phyloP scores from a whole-genome alignment of 2,113 vertebrate genomes.

The Sarotherodon lohbergeri region DNA sequence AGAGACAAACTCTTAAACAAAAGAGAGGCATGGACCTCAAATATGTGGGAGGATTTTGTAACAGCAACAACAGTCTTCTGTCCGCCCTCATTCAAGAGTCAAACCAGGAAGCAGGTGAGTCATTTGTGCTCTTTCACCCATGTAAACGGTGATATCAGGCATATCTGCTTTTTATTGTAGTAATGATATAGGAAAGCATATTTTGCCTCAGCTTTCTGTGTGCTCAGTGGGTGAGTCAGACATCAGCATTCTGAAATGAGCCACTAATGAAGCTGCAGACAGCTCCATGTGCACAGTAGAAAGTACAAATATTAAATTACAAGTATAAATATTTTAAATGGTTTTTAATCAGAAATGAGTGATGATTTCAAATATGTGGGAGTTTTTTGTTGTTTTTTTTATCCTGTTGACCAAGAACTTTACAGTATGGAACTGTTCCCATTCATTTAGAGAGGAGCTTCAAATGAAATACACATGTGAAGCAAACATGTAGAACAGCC shows the following conservation, averaged over 20 bases:
- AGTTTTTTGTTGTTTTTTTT: background rate
- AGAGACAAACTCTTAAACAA: fast-evolving
- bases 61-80: background rate
- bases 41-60: background rate
- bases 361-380: fast-evolving
- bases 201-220: background rate
- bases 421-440: fast-evolving
- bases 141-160: background rate
- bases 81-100: background rate
- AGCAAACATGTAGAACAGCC: background rate
- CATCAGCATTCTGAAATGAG: background rate
- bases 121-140: background rate
- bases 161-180: background rate
- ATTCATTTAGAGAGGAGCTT: background rate
- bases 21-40: background rate
- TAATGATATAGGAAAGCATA: background rate
- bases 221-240: background rate
- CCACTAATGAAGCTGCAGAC: background rate
- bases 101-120: background rate
- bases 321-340: background rate
- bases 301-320: background rate
- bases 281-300: background rate
- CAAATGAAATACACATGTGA: background rate
- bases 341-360: background rate
- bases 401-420: background rate